A percentile compares a stretch with the other conserved stretches of the same genome.
phyloP scores from a whole-genome alignment of 2,888 invertebrate species.

The Baccha elongata region DNA sequence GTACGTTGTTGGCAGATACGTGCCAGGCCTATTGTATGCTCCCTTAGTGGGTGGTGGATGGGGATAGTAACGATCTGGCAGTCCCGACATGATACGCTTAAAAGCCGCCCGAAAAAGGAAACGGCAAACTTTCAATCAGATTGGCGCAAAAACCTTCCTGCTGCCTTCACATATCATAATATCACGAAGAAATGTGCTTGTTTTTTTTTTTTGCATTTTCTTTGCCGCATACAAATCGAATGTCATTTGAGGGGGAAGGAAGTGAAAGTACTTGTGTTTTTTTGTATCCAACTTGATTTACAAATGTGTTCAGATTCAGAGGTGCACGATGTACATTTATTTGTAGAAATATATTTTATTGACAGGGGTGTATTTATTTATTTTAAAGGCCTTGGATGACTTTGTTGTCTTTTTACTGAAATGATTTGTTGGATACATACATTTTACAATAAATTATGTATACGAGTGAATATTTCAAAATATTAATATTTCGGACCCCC shows the following conservation, averaged over 20 bases:
- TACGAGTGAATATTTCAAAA: too few relatives aligned
- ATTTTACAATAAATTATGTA: too few relatives aligned
- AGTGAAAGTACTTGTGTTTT: conserved; percentile 16
- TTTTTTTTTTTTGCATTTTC: conserved; percentile 24
- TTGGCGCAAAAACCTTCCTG: conserved; percentile 70
- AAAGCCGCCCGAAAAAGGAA: conserved; percentile 69
- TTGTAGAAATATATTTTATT: conserved; percentile 44
- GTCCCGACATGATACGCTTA: conserved; percentile 73
- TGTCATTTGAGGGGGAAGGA: conserved; percentile 43
- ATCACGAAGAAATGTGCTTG: conserved; percentile 21
- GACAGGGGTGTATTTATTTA: conserved; percentile 1
- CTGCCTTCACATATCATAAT: conserved; percentile 29
- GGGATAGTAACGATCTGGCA: conserved; percentile 61
- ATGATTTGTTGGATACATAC: too few relatives aligned
- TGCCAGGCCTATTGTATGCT: conserved; percentile 65
- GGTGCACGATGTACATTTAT: conserved; percentile 47
- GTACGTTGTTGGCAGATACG: conserved; percentile 50
- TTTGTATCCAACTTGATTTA: conserved; percentile 53
- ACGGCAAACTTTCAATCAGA: conserved; percentile 75
- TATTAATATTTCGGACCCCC: too few relatives aligned
- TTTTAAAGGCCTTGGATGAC: background rate
- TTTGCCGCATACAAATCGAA: conserved; percentile 60
- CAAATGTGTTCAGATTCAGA: conserved; percentile 65
- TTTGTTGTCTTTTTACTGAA: too few relatives aligned
- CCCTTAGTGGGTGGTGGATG: conserved; percentile 17